Conservation (phyloP, 2,113 vertebrate genomes). For the Pteropus alecto region DNA sequence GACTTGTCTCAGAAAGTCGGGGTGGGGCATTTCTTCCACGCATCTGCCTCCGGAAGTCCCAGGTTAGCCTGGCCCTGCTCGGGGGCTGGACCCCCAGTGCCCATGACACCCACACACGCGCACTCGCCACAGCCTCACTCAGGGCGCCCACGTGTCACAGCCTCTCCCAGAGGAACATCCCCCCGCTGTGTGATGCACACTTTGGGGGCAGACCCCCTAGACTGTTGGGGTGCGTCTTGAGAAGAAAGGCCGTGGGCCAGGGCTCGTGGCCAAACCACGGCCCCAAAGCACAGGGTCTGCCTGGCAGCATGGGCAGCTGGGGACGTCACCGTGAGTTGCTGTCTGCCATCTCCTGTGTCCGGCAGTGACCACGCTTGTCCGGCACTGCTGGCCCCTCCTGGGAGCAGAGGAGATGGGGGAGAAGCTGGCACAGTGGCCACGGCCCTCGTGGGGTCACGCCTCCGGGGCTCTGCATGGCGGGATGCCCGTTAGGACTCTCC, state of each 20-base stretch:
- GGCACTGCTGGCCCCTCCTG: background rate
- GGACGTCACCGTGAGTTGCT: background rate
- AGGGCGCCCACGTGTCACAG: accelerated
- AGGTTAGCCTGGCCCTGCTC: background rate
- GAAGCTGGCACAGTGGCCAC: accelerated
- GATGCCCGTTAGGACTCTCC: background rate
- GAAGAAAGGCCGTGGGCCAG: background rate
- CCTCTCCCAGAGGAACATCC: background rate
- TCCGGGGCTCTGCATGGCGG: background rate
- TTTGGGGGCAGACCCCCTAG: background rate
- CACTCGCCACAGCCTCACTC: accelerated
- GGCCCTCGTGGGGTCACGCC: accelerated
- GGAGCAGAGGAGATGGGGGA: background rate
- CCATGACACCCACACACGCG: too few species aligned
- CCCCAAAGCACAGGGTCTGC: background rate
- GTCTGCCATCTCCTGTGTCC: background rate
- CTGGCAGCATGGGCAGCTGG: accelerated
- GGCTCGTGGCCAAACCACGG: background rate
- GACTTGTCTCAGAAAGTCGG: background rate
- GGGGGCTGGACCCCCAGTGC: background rate
- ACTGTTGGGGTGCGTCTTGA: background rate
- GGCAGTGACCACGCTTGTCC: background rate
- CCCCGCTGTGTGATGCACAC: accelerated
- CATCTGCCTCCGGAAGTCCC: too few species aligned
- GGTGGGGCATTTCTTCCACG: background rate